Percentiles rank a stretch among this genome's conserved stretches.
phyloP scores from a whole-genome alignment of 2,888 invertebrate genomes.

The Heliconius sara region DNA sequence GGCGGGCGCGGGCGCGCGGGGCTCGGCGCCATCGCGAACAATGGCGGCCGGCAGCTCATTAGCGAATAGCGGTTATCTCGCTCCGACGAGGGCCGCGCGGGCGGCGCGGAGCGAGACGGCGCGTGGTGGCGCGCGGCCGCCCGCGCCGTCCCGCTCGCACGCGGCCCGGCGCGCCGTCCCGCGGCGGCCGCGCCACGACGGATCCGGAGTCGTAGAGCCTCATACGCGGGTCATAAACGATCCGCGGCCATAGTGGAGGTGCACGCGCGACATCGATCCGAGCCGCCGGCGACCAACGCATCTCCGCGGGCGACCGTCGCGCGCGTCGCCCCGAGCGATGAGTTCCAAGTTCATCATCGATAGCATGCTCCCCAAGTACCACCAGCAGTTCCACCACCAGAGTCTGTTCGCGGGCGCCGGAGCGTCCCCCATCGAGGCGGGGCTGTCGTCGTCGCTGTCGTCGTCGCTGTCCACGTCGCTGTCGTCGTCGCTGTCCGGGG shows the following conservation, averaged over 20 bases:
- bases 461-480: constrained; percentile 83
- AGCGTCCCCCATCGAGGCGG: constrained; percentile 89
- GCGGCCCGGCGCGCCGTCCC: constrained; percentile 57
- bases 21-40: constrained; percentile 81
- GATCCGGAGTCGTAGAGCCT: constrained; percentile 93
- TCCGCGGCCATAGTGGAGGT: constrained; percentile 88
- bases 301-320: constrained; percentile 83
- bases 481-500: constrained; percentile 85
- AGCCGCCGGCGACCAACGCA: constrained; percentile 83
- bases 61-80: constrained; percentile 80
- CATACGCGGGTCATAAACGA: constrained; percentile 94
- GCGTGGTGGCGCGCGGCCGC: constrained; percentile 64
- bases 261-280: constrained; percentile 85
- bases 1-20: constrained; percentile 72
- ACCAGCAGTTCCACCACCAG: constrained; percentile 88
- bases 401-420: constrained; percentile 85
- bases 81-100: constrained; percentile 70
- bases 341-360: constrained; percentile 98
- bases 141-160: constrained; percentile 63
- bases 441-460: constrained; percentile 84
- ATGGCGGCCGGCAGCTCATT: constrained; percentile 81
- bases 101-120: constrained; percentile 44
- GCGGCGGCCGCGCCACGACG: constrained; percentile 85
- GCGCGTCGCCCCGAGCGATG: constrained; percentile 89
- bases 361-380: constrained; percentile 98